Evolutionary conservation across 2,113 vertebrate species (phyloP), one percentile per base, ranked within the genome.

Genomic region (Elephas maximus): DNA sequence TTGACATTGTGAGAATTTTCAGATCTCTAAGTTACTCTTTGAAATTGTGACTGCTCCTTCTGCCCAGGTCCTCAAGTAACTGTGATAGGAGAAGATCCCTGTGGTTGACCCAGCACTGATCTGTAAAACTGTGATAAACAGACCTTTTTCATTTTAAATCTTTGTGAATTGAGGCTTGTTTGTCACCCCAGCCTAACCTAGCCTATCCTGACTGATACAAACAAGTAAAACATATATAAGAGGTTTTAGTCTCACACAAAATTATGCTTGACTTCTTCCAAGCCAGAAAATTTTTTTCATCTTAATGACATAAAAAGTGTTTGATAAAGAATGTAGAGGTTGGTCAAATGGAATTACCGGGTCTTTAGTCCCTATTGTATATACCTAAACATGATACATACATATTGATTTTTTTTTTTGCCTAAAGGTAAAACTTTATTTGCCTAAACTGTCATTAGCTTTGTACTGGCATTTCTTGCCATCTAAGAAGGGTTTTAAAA

Each of bases 341-440:
- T 90, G 81, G 15, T 81, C 60, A 90, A 60, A 81, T 96, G 12
- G 10, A 83, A 97, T 96, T 83, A 80, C 11, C 9, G 57, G 63
- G 33, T 44, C 20, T 51, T 8, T 95, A 86, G 8, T 86, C 21
- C 30, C 44, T 89, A 81, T 67, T 92, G 48, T 45, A 28, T 81
- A 57, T 71, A 62, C 60, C 60, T 86, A 71, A 95, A 60, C 26
- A 41, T 69, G 65, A 69, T 67, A 8, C 76, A 37, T 62, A 2
- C 30, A 44, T 73, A 62, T 71, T 96, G 76, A 97, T 12, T 20
- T 79, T 12, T 20, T 12, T 20, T 71, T 94, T 97, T 92, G 9
- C 41, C 57, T 96, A 62, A 94, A 82, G 20, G 53, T 86, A 8
- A 69, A 78, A 94, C 48, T 73, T 95, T 67, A 89, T 10, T 88